Evolutionary conservation across 1,140 invertebrate genomes (phyloP).

Genomic region (Centruroides vittatus): DNA sequence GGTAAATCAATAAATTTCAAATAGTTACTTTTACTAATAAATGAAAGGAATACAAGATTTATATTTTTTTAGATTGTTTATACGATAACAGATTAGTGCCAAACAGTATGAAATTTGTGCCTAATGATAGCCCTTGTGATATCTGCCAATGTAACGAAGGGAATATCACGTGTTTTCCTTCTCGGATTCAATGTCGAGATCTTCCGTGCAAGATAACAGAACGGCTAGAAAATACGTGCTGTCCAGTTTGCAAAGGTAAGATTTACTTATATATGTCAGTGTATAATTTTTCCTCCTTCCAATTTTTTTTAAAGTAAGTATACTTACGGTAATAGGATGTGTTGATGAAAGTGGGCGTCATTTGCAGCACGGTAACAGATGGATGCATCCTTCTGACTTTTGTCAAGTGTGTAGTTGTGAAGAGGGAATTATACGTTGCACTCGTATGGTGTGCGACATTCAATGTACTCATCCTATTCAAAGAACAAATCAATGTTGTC

Average conservation of each 20-base stretch:
- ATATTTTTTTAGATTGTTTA: slow-evolving; percentile 10
- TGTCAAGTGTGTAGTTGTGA: slow-evolving; percentile 12
- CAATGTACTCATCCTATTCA: slow-evolving; percentile 10
- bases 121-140: slow-evolving; percentile 9
- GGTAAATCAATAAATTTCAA: slow-evolving; percentile 26
- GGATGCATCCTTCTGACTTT: slow-evolving; percentile 6
- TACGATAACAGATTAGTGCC: slow-evolving; percentile 3
- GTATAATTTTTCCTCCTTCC: too few species aligned
- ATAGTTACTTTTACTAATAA: slow-evolving; percentile 27
- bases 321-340: slow-evolving; percentile 2
- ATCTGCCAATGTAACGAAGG: slow-evolving; percentile 4
- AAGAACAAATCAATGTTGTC: slow-evolving; percentile 8
- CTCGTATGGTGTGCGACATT: slow-evolving; percentile 4
- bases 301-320: too few species aligned
- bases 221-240: slow-evolving; percentile 2
- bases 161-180: slow-evolving; percentile 10
- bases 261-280: background rate
- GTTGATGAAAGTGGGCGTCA: background rate
- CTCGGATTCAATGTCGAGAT: slow-evolving; percentile 1
- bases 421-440: slow-evolving; percentile 8
- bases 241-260: slow-evolving; percentile 14
- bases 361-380: slow-evolving; percentile 7
- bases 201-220: slow-evolving; percentile 10
- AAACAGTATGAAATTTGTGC: slow-evolving; percentile 11
- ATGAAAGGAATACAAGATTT: slow-evolving; percentile 35